Conservation (phyloP, 2,888 invertebrate species). For the Amblyteles armatorius region DNA sequence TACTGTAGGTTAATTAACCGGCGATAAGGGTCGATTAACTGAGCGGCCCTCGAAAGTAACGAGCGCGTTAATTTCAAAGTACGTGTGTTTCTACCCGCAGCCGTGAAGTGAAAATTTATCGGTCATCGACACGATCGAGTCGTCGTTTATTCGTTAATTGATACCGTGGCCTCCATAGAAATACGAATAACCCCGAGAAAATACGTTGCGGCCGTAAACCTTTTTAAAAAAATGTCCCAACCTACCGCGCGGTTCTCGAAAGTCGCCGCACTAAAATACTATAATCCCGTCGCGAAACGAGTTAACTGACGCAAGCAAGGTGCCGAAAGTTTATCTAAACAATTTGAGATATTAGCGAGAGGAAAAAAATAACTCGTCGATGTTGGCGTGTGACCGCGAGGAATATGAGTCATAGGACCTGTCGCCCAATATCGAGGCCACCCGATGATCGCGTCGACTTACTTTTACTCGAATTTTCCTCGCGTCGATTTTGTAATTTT, state of each 20-base stretch:
- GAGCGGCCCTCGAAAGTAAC: too few relatives aligned
- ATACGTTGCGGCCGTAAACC: not conserved
- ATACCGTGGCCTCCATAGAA: not conserved
- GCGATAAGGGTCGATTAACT: not conserved
- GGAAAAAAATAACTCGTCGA: conserved; percentile 1
- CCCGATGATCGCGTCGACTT: not conserved
- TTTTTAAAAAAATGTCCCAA: not conserved
- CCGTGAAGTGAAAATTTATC: not conserved
- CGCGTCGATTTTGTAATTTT: not conserved
- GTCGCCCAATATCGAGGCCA: not conserved
- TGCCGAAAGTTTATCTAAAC: not conserved
- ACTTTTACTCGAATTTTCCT: conserved; percentile 3
- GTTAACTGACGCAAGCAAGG: conserved; percentile 5
- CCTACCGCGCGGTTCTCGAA: not conserved
- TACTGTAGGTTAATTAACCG: too few relatives aligned
- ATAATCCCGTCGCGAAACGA: not conserved
- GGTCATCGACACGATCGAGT: not conserved
- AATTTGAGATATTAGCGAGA: not conserved
- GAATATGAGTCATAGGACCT: not conserved
- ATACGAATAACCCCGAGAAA: not conserved
- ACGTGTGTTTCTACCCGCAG: not conserved
- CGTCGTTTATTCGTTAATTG: not conserved
- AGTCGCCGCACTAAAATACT: not conserved
- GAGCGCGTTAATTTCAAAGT: not conserved
- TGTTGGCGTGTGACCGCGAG: not conserved